phyloP scores from a whole-genome alignment of 2,113 vertebrate species.

The Bombycilla garrulus region DNA sequence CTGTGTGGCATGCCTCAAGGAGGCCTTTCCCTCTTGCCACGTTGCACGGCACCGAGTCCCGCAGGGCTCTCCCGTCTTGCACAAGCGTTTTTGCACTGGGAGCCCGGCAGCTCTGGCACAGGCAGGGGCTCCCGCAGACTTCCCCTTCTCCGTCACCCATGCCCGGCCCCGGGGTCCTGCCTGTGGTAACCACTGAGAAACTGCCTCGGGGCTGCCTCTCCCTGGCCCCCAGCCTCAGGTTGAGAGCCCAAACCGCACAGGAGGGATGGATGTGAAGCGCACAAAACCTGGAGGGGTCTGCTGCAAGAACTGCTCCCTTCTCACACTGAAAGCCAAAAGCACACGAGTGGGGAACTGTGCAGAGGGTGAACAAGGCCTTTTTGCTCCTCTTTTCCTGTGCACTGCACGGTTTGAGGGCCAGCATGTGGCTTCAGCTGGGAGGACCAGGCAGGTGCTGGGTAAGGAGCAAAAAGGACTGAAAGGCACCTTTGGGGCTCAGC shows the following conservation, averaged over 20 bases:
- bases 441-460: not conserved
- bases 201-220: not conserved
- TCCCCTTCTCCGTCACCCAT: not conserved
- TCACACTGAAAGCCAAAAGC: not conserved
- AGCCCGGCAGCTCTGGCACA: not conserved
- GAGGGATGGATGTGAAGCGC: not conserved
- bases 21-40: not conserved
- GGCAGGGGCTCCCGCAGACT: not conserved
- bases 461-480: not conserved
- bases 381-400: not conserved
- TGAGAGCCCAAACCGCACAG: fast-evolving
- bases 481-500: not conserved
- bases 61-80: not conserved
- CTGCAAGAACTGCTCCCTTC: not conserved
- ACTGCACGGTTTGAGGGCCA: not conserved
- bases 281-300: not conserved
- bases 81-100: fast-evolving
- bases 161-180: not conserved
- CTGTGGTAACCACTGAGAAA: fast-evolving
- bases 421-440: not conserved
- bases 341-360: fast-evolving
- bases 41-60: not conserved
- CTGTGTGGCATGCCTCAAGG: not conserved
- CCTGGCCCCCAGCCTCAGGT: fast-evolving
- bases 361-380: not conserved